A percentile compares a stretch with the other conserved stretches of the same genome.
These are phyloP conservation scores for Propithecus perrieri DNA, from an alignment of 2,797 vertebrate genomes.

Conservation along the genomic window DNA sequence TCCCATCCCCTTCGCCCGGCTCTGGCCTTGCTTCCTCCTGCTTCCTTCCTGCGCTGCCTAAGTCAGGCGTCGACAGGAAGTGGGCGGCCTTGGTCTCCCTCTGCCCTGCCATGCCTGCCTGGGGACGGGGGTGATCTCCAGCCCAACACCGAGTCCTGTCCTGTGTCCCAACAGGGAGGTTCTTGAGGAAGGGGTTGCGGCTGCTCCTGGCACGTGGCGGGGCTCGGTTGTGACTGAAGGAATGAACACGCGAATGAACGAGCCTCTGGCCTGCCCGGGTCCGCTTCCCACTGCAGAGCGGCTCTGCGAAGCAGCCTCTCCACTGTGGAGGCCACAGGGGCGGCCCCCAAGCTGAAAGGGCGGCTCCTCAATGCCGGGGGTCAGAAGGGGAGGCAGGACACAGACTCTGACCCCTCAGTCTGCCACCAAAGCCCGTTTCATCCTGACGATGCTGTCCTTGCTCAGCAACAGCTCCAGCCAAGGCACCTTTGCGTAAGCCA, in stretches of 20 bases:
- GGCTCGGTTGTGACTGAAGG: background rate
- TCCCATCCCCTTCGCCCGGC: background rate
- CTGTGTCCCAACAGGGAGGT: background rate
- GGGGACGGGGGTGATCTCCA: background rate
- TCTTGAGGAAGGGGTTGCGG: background rate
- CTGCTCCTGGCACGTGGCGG: background rate
- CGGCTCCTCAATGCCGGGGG: background rate
- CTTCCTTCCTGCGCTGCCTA: slow-evolving; percentile 19
- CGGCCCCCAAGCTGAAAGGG: background rate
- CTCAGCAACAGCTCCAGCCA: background rate
- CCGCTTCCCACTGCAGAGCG: background rate
- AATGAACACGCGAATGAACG: background rate
- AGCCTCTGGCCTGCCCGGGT: background rate
- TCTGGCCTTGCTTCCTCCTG: background rate
- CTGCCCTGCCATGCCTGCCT: accelerated
- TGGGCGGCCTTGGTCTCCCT: background rate
- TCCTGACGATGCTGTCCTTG: background rate
- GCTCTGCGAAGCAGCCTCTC: background rate
- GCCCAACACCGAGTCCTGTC: background rate
- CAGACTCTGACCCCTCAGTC: background rate
- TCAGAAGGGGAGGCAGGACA: background rate
- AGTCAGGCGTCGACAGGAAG: background rate
- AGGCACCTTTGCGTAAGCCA: no score
- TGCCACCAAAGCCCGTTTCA: background rate
- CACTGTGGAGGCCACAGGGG: background rate